These are phyloP conservation scores for Apteryx mantelli DNA, from an alignment of 2,113 vertebrate species.

Conservation along the genomic window DNA sequence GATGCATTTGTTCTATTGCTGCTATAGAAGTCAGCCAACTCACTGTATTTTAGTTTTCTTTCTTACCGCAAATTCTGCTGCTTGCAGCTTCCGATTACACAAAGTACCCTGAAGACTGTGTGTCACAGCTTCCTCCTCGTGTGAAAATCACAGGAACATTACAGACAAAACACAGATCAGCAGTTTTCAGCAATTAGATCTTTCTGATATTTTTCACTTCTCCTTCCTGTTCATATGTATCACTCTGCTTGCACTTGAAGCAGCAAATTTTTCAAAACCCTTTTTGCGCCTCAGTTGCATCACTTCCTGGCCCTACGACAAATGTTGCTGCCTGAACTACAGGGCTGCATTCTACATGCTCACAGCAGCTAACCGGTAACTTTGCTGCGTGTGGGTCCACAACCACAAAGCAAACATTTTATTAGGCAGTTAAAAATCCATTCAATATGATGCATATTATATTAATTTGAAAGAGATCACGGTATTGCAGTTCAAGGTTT, in stretches of 20 bases:
- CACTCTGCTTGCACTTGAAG: rapidly evolving
- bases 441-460: background rate
- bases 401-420: background rate
- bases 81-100: background rate
- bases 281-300: background rate
- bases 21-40: background rate
- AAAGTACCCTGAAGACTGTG: background rate
- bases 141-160: background rate
- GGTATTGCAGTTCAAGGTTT: background rate
- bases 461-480: background rate
- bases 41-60: background rate
- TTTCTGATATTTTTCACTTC: background rate
- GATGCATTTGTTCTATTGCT: background rate
- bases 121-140: background rate
- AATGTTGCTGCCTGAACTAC: background rate
- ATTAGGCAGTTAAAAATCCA: background rate
- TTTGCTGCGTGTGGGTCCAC: background rate
- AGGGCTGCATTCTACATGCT: background rate
- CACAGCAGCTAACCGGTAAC: background rate
- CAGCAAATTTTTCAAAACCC: background rate
- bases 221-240: background rate
- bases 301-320: background rate
- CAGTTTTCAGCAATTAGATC: background rate
- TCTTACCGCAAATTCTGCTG: background rate
- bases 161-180: background rate